These are phyloP conservation scores for Plotosus lineatus DNA, from an alignment of 2,113 vertebrate genomes.

Conservation along the genomic window DNA sequence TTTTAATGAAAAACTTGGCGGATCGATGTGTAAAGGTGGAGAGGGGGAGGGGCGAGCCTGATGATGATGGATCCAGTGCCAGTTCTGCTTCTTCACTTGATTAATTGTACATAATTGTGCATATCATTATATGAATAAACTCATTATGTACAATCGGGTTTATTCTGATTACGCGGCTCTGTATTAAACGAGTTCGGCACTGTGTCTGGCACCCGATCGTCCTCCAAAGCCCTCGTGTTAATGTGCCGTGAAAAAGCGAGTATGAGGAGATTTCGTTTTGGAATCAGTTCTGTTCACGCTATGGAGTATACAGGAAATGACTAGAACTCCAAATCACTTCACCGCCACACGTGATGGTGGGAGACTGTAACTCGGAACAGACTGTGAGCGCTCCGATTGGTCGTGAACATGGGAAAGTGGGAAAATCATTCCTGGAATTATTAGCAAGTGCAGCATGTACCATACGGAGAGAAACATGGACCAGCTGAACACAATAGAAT, in stretches of 20 bases:
- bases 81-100: slow-evolving; percentile 19
- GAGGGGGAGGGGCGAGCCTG: background rate
- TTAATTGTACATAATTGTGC: slow-evolving; percentile 29
- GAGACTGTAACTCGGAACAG: background rate
- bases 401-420: too few species aligned
- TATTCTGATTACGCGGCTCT: background rate
- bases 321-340: background rate
- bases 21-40: background rate
- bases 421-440: too few species aligned
- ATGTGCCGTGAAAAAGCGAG: slow-evolving; percentile 20
- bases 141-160: background rate
- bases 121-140: background rate
- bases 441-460: too few species aligned
- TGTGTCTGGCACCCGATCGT: slow-evolving; percentile 16
- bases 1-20: background rate
- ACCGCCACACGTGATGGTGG: background rate
- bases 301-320: slow-evolving; percentile 25
- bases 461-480: background rate
- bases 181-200: background rate
- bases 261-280: slow-evolving; percentile 6
- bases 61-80: slow-evolving; percentile 8
- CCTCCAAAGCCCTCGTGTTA: slow-evolving; percentile 7
- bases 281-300: slow-evolving; percentile 28
- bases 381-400: too few species aligned
- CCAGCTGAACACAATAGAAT: background rate